These are phyloP conservation scores for Microctonus aethiopoides DNA, from an alignment of 2,888 invertebrate species.

Conservation along the genomic window DNA sequence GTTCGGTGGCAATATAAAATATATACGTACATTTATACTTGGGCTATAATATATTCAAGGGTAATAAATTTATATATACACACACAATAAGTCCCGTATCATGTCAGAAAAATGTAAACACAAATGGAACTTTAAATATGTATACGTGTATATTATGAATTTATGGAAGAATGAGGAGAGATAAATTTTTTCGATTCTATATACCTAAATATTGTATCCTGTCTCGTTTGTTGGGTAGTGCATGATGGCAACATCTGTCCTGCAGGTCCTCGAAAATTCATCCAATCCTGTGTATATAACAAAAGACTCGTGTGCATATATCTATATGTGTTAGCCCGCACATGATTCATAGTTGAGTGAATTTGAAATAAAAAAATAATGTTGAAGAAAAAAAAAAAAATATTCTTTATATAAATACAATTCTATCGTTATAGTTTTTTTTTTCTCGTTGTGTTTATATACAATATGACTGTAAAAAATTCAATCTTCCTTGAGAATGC, in stretches of 20 bases:
- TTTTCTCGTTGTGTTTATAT: background rate
- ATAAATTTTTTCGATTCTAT: background rate
- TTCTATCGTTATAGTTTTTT: background rate
- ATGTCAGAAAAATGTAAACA: constrained; percentile 1
- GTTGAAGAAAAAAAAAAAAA: background rate
- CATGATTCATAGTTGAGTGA: constrained; percentile 11
- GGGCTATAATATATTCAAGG: background rate
- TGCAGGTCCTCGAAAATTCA: constrained; percentile 9
- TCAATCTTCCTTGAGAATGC: background rate
- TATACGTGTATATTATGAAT: background rate
- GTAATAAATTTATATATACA: background rate
- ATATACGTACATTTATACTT: background rate
- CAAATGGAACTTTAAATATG: background rate
- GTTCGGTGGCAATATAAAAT: background rate
- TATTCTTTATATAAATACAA: background rate
- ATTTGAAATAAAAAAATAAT: background rate
- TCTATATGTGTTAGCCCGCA: background rate
- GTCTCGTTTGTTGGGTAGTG: background rate
- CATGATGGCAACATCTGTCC: constrained; percentile 7
- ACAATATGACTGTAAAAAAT: background rate
- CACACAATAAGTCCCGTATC: background rate
- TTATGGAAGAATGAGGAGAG: background rate
- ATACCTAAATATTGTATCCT: background rate
- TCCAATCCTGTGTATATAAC: background rate
- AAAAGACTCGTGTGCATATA: background rate